phyloP scores from a whole-genome alignment of 2,888 invertebrate species.

The Acanthococcus lagerstroemiae region DNA sequence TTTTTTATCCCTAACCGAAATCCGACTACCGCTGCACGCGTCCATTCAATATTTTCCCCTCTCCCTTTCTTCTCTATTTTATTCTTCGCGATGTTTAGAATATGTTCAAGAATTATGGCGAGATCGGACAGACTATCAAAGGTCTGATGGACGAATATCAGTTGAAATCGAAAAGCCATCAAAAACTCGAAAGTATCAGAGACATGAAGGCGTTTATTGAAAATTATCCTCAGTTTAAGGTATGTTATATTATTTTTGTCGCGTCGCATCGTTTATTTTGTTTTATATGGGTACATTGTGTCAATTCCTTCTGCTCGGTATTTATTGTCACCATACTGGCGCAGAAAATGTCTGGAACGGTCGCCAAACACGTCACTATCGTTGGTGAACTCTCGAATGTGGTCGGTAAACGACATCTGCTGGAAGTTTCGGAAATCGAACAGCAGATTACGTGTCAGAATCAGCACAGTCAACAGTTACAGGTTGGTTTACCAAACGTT shows the following conservation, averaged over 20 bases:
- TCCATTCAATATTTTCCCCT: too few species aligned
- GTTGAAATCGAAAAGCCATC: constrained; percentile 85
- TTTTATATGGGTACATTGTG: background rate
- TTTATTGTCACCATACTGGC: constrained; percentile 19
- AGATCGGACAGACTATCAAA: constrained; percentile 95
- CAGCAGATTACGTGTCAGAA: constrained; percentile 86
- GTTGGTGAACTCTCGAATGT: constrained; percentile 87
- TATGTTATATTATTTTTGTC: constrained; percentile 37
- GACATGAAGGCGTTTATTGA: constrained; percentile 99
- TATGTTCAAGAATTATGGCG: constrained; percentile 92
- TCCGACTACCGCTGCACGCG: background rate
- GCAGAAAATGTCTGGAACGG: constrained; percentile 83
- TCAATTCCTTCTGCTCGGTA: background rate
- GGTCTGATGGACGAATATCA: constrained; percentile 96
- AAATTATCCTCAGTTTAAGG: constrained; percentile 93
- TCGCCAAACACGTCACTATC: constrained; percentile 93
- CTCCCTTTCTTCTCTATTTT: background rate
- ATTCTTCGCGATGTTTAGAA: constrained; percentile 50
- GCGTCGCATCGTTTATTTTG: background rate
- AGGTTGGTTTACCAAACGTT: too few species aligned
- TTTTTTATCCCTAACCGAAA: background rate
- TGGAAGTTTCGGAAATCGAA: constrained; percentile 87
- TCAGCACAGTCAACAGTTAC: constrained; percentile 66
- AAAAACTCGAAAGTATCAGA: constrained; percentile 93
- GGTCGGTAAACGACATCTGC: constrained; percentile 63